Percentiles rank a stretch among this genome's conserved stretches.
Conservation (phyloP, 2,888 invertebrate species). For the Spodoptera exigua region DNA sequence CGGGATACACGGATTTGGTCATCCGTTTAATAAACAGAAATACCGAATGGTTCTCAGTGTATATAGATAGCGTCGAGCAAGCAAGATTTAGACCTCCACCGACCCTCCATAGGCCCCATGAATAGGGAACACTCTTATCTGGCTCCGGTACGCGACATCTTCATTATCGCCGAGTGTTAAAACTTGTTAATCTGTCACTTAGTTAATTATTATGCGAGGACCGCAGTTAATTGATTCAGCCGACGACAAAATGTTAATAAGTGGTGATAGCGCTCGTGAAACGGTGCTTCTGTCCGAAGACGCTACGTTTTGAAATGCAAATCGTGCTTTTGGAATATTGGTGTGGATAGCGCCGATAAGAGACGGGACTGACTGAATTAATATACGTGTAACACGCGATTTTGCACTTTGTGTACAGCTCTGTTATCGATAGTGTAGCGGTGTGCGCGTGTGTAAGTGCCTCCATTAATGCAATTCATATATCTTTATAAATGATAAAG, state of each 20-base stretch:
- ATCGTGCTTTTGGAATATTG: slow-evolving; percentile 76
- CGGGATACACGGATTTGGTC: slow-evolving; percentile 51
- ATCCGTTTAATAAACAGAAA: slow-evolving; percentile 51
- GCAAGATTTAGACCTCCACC: slow-evolving; percentile 65
- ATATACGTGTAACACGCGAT: slow-evolving; percentile 78
- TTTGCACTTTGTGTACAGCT: slow-evolving; percentile 68
- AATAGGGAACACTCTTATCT: slow-evolving; percentile 68
- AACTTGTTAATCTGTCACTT: slow-evolving; percentile 86
- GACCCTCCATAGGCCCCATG: slow-evolving; percentile 67
- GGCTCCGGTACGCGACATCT: slow-evolving; percentile 78
- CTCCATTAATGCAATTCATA: slow-evolving; percentile 41
- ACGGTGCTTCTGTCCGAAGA: slow-evolving; percentile 57
- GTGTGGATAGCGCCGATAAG: slow-evolving; percentile 75
- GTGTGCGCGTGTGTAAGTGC: slow-evolving; percentile 12
- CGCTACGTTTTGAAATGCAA: slow-evolving; percentile 75
- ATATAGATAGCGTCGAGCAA: slow-evolving; percentile 45
- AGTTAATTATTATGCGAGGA: slow-evolving; percentile 85
- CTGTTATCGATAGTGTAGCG: slow-evolving; percentile 47
- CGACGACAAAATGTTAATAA: slow-evolving; percentile 88
- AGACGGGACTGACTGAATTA: slow-evolving; percentile 72
- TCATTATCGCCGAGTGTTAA: slow-evolving; percentile 87
- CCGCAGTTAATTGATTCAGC: slow-evolving; percentile 83
- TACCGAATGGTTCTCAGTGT: slow-evolving; percentile 49
- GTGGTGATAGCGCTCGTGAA: slow-evolving; percentile 72
- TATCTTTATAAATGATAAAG: slow-evolving; percentile 36